Evolutionary conservation across 2,113 vertebrate genomes (phyloP), one percentile per base, ranked within the genome.

Genomic region (Strix uralensis): DNA sequence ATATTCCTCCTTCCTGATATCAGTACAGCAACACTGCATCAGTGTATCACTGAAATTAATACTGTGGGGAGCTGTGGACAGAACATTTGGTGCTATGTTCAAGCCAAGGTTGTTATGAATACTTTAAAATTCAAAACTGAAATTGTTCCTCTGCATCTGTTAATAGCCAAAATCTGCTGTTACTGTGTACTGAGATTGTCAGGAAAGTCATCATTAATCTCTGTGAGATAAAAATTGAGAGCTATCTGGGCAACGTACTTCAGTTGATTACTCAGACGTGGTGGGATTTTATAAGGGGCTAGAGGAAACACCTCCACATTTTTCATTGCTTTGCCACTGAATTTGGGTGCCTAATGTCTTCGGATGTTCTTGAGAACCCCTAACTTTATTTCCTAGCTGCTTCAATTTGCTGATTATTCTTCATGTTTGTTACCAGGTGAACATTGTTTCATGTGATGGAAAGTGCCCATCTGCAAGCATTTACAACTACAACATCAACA

Each of bases 401-500:
- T 82, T 66, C 44, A 38, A 18, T 69, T 20, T 67, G 25, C 40
- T 85, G 6, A 81, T 40, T 32, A 1, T 3, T 91, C 8, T 46
- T 81, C 11, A 18, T 62, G n/a, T 67, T 91, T 54, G 1, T 89
- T 94, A 92, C 58, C 96, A 99, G 99, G 99, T 99, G 88, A 99
- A 99, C 96, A 99, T 99, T 3, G 99, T 99, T 94, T 99, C 99
- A 0, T 99, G 99, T 38, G 99, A 99, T 4, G 99, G 99, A 27
- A 99, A 99, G 95, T 99, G 99, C 91, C 99, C 99, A 0, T 99
- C 99, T 0, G 99, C 99, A 94, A 99, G 99, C 97, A 99, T 99
- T 97, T 99, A 99, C 97, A 99, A 99, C 98, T 99, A 99, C 98
- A 99, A 99, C 98, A 99, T 99, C 97, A 99, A 99, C 97, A 98